Evolutionary conservation across 2,113 vertebrate species (phyloP), one percentile per base, ranked within the genome.

Genomic region (Alaudala cheleensis): DNA sequence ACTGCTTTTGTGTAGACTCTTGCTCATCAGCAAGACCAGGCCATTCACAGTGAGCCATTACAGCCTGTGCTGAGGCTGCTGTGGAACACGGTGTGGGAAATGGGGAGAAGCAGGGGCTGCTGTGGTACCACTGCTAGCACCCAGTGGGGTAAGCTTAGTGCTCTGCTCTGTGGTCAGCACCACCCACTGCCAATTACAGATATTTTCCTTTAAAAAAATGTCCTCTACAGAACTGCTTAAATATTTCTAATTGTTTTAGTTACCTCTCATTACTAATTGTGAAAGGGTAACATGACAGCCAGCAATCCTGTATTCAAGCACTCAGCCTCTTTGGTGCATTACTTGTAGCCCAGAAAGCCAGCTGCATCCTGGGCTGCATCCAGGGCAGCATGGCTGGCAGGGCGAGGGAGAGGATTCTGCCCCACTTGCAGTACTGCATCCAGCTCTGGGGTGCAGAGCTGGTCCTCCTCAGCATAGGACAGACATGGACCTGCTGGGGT

Each of bases 61-160:
- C 74, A 61, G 28, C 20, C 3, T 13, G 21, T 37, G 34, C 47
- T 50, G 53, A 76, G 34, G 44, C 33, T 86, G 20, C 39, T 64
- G 50, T 54, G 62, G 40, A 80, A 16, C 65, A 21, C 0, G 1
- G 16, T 20, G 19, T 40, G 33, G 39, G 23, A 47, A 64, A 18
- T 11, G 50, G 19, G 28, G 29, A 66, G 28, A n/a, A 79, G 26
- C 1, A 5, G 29, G 21, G 14, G 11, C 34, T 23, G 11, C n/a
- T 1, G 0, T 57, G 33, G 16, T 64, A 49, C 37, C 9, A 4
- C 34, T 37, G 45, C 49, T n/a, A 24, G 61, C 22, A 20, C 22
- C 12, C 0, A 0, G 11, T 2, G 3, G 8, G 22, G 10, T 40
- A 22, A 65, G 5, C 12, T n/a, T 67, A n/a, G 37, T 42, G 61